Evolutionary conservation across 2,797 vertebrate genomes (phyloP), one percentile per base, ranked within the genome.

Genomic region (Sciurus carolinensis): DNA sequence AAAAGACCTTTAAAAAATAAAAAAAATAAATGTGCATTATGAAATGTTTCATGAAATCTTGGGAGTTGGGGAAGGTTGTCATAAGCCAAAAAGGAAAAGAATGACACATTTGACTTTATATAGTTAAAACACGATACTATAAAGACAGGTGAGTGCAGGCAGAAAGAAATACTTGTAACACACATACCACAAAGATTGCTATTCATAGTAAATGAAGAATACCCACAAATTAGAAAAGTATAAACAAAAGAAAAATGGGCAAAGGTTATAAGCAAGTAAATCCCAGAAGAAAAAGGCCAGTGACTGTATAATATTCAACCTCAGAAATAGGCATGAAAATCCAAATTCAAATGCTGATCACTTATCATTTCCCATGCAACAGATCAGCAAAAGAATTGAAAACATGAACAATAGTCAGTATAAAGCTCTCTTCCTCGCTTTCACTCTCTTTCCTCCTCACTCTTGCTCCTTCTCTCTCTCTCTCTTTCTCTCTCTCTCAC

Each of bases 201-300:
- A 3, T 50, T 30, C 30, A 36, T 72, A 52, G 17, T 72, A 87
- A 79, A 52, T 36, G 33, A 96, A 67, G 71, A 87, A 67, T 92
- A 73, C 26, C 44, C 17, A 33, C 6, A 62, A 13, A 2, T 64
- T 36, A 80, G 57, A 52, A 89, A 95, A 88, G 44, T n/a, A 91
- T 10, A 89, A 36, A 59, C 52, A 87, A 64, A 87, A 77, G 54
- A 94, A 89, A 89, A 94, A 71, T 17, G 12, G 42, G 12, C 50
- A 73, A 89, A 83, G 47, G 22, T 93, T 95, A 20, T 67, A 81
- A 81, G 54, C 17, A 64, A 24, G 14, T 26, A 54, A 12, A 62
- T 96, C 59, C 33, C 26, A 64, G 30, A 88, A 89, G 57, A 69
- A 82, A 89, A 79, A 54, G 24, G 18, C 50, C 30, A 12, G 28